Base-by-base conservation (phyloP, 2,888 invertebrate genomes). In the Callosobruchus maculatus region DNA sequence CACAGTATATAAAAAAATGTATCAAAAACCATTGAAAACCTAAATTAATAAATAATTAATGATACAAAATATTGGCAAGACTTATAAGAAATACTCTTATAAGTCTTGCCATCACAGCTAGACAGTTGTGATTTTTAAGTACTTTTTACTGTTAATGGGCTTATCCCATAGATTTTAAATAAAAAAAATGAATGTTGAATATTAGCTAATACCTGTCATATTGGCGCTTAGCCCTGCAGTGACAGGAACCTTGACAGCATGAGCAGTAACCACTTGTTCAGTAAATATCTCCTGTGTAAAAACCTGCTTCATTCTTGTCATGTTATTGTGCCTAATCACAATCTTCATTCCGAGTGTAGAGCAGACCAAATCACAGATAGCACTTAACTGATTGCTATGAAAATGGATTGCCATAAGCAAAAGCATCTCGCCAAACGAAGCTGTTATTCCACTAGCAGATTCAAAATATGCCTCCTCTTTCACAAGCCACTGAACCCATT, bases 251-350 rank as follows among this genome's bases (percentile, higher is more conserved):
- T 97, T 96, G 0, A 98, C 96, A 0, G 98, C 98, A 87, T 98
- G 97, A 0, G 96, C 92, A 2, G 98, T 97, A 0, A 98, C 97
- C 67, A 97, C 96, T 90, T 98, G 97, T 86, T 98, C 98, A 0
- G 97, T 97, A 84, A 98, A 98, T 79, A 99, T 95, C 85, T 98
- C 98, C 83, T 97, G 97, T 0, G 96, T 97, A 84, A 99, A 98
- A 49, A 98, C 94, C 83, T 95, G 95, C 85, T 97, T 97, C 88
- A 97, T 95, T 73, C 95, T 90, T 0, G 94, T 94, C 80, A 97
- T 92, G 81, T 95, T 96, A 82, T 96, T 97, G 18, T 95, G 94
- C 31, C 97, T 88, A 70, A 95, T 94, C 0, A 94, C 93, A 76
- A 97, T 94, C 85, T 98, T 97, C 97, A 99, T 97, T 26, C 97